These are phyloP conservation scores for Myrmophylax atrothorax DNA, from an alignment of 2,113 vertebrate species.

Conservation along the genomic window DNA sequence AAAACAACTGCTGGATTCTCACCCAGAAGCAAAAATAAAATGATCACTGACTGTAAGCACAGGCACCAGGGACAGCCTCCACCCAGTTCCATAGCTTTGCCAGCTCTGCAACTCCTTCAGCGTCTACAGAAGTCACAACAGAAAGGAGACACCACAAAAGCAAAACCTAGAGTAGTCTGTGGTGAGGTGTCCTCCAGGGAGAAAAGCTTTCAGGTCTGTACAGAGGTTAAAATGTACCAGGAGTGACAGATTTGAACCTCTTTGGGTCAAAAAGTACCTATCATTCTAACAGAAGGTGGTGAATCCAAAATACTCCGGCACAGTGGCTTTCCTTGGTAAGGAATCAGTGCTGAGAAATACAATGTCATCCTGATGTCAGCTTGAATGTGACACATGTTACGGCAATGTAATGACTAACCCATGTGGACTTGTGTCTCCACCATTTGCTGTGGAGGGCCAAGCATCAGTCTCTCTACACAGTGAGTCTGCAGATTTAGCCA, in stretches of 20 bases:
- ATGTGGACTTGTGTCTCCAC: not conserved
- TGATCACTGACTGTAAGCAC: rapidly evolving
- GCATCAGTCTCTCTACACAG: not conserved
- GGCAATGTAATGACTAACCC: rapidly evolving
- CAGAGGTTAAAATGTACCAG: not conserved
- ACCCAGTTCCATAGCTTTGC: rapidly evolving
- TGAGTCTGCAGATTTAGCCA: not conserved
- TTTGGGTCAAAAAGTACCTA: not conserved
- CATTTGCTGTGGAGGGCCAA: not conserved
- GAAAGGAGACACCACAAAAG: not conserved
- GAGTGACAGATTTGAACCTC: not conserved
- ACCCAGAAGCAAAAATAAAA: constrained; percentile 44
- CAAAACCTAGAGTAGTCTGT: not conserved
- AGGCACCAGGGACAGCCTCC: not conserved
- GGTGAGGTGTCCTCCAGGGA: not conserved
- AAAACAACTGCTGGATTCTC: constrained; percentile 41
- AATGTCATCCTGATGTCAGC: not conserved
- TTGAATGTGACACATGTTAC: not conserved
- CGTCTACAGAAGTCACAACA: not conserved
- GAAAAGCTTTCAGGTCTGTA: not conserved
- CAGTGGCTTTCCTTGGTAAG: not conserved
- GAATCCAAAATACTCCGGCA: not conserved
- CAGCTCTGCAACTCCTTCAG: not conserved
- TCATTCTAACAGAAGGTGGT: not conserved
- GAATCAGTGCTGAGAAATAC: not conserved